Percentiles rank a stretch among this genome's conserved stretches.
Conservation (phyloP, 1,140 invertebrate species). For the Uloborus diversus region DNA sequence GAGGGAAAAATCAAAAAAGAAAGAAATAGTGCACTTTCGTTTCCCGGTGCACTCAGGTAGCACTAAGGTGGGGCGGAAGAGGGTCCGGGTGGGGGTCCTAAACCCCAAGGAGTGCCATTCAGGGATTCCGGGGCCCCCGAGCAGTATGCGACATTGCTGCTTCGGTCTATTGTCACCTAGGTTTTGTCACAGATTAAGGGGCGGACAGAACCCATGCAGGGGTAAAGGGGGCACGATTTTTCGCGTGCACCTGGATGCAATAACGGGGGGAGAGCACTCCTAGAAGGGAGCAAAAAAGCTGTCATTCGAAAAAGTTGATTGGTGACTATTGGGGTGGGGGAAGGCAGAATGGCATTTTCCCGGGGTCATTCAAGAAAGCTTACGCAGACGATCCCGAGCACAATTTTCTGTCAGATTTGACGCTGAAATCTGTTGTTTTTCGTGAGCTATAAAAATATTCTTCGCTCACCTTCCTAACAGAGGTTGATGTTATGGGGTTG, state of each 20-base stretch:
- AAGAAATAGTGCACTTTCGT: neutral
- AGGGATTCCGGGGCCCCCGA: neutral
- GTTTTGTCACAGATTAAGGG: neutral
- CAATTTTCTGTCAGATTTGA: too few relatives aligned
- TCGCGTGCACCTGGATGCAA: conserved; percentile 17
- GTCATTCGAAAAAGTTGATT: conserved; percentile 36
- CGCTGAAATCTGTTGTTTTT: too few relatives aligned
- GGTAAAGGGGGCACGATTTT: neutral
- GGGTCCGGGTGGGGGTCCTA: neutral
- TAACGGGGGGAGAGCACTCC: neutral
- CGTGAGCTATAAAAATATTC: too few relatives aligned
- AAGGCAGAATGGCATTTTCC: neutral
- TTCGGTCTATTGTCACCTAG: conserved; percentile 22
- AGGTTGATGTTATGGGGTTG: too few relatives aligned
- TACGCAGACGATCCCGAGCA: too few relatives aligned
- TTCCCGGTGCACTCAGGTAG: conserved; percentile 13
- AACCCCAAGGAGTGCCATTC: conserved; percentile 22
- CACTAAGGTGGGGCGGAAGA: neutral
- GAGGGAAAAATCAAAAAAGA: neutral
- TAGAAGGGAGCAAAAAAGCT: neutral
- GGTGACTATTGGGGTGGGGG: neutral
- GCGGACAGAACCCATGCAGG: neutral
- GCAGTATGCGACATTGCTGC: conserved; percentile 23
- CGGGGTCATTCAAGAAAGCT: neutral
- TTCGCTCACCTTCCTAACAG: too few relatives aligned